phyloP scores from a whole-genome alignment of 2,113 vertebrate genomes.

The Hemiscyllium ocellatum region DNA sequence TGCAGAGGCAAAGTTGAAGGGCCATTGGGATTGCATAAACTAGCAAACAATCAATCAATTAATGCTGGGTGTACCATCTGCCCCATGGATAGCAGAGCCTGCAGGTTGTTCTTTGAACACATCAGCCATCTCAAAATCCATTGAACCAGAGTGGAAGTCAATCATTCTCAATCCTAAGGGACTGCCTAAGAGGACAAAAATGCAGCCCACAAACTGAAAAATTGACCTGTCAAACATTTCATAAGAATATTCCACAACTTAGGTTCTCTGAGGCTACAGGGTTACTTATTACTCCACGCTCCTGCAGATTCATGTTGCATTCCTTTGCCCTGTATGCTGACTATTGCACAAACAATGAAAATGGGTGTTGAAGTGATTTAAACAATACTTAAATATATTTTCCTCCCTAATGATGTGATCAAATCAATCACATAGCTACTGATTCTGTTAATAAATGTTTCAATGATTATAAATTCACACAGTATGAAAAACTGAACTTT shows the following conservation, averaged over 20 bases:
- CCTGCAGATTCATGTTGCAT: neutral
- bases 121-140: neutral
- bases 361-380: neutral
- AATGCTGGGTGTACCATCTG: neutral
- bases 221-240: neutral
- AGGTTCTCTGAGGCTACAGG: neutral
- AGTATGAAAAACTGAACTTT: neutral
- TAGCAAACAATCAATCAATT: neutral
- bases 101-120: neutral
- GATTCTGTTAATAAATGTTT: neutral
- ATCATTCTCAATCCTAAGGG: neutral
- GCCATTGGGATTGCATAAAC: neutral
- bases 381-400: neutral
- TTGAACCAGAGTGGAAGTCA: neutral
- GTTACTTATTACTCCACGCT: neutral
- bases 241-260: neutral
- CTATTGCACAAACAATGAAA: constrained; percentile 5
- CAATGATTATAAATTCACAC: too few relatives aligned
- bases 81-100: neutral
- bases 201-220: neutral
- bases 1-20: neutral
- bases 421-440: neutral
- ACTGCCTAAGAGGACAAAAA: neutral
- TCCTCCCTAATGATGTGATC: too few relatives aligned
- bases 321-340: too few relatives aligned